These are phyloP conservation scores for Cassiopea andromeda DNA, from an alignment of 30 jellyfish, hydroid and myxozoan genomes.

Conservation along the genomic window DNA sequence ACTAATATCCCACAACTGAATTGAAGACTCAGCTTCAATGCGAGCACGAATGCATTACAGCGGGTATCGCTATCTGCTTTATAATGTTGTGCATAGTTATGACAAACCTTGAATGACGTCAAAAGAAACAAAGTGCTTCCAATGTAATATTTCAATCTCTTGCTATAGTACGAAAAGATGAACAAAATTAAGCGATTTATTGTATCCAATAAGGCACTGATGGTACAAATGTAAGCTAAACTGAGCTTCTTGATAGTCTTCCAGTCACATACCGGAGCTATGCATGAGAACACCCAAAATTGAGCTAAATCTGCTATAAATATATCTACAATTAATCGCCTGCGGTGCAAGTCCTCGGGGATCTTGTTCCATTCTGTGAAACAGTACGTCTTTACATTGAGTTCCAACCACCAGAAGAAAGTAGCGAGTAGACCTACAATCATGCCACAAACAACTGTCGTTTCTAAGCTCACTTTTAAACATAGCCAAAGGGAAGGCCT, in stretches of 20 bases:
- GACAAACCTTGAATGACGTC: neutral
- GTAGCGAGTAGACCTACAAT: conserved; percentile 26
- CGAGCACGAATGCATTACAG: neutral
- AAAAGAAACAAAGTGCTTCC: neutral
- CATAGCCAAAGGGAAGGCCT: neutral
- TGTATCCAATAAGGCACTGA: conserved; percentile 15
- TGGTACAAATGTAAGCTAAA: neutral
- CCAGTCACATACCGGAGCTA: conserved; percentile 22
- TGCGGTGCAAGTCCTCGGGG: conserved; percentile 4
- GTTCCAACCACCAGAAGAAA: conserved; percentile 26
- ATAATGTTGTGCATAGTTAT: neutral
- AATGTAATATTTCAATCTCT: neutral
- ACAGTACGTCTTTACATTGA: conserved; percentile 20
- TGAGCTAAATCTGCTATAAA: neutral
- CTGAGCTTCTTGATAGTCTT: neutral
- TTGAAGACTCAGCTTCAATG: conserved; percentile 26
- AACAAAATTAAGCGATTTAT: conserved; percentile 1
- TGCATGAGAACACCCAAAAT: conserved; percentile 32
- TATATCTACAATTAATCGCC: neutral
- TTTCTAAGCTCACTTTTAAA: neutral
- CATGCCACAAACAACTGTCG: neutral
- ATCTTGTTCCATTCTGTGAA: conserved; percentile 2
- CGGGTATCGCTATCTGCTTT: neutral
- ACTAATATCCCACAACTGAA: neutral
- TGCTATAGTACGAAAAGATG: neutral